phyloP scores from a whole-genome alignment of 2,888 invertebrate genomes.

The Polymixis flavicincta region DNA sequence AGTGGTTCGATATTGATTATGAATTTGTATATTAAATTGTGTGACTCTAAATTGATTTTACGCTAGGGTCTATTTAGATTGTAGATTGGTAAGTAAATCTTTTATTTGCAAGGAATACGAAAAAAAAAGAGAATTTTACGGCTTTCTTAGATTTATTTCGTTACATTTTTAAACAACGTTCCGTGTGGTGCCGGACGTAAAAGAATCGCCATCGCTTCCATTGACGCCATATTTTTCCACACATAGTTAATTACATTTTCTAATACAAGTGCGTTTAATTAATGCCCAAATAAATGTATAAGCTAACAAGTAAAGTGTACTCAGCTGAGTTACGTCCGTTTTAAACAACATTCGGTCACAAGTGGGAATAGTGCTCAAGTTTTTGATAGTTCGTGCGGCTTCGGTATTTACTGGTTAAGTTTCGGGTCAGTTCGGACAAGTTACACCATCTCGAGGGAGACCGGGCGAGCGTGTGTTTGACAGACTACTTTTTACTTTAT shows the following conservation, averaged over 20 bases:
- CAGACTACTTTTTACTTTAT: conserved; percentile 64
- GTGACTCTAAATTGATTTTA: conserved; percentile 11
- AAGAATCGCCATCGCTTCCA: no score
- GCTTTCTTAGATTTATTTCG: background rate
- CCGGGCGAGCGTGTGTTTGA: conserved; percentile 64
- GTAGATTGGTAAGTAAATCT: background rate
- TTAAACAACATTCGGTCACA: conserved; percentile 82
- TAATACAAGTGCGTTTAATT: conserved; percentile 29
- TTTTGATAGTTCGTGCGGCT: conserved; percentile 89
- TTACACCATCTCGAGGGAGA: conserved; percentile 79
- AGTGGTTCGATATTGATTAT: conserved; percentile 31
- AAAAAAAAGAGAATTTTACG: no score
- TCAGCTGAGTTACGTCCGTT: conserved; percentile 77
- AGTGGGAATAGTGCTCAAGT: conserved; percentile 86
- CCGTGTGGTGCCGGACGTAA: no score
- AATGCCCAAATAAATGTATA: conserved; percentile 56
- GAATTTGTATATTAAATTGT: conserved; percentile 11
- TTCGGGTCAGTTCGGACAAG: conserved; percentile 85
- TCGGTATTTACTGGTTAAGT: conserved; percentile 90
- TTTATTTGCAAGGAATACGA: background rate
- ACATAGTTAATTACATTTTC: conserved; percentile 1
- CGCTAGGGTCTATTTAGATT: no score
- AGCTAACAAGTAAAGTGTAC: conserved; percentile 72
- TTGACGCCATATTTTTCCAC: background rate
- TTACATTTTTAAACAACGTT: no score